A percentile compares a stretch with the other conserved stretches of the same genome.
phyloP scores from a whole-genome alignment of 2,888 invertebrate species.

The Chouioia cunea region DNA sequence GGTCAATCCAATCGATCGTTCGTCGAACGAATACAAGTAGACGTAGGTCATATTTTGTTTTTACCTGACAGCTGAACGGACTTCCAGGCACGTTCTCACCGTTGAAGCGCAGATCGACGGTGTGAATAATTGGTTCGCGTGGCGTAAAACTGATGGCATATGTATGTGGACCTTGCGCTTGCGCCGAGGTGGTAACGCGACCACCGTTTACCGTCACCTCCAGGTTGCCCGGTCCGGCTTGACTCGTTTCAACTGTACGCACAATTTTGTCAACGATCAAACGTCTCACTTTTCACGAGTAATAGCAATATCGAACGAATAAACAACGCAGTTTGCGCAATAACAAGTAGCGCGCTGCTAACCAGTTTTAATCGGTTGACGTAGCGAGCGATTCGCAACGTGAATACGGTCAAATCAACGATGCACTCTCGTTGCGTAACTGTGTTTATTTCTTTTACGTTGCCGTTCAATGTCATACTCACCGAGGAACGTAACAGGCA shows the following conservation, averaged over 20 bases:
- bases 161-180: conserved; percentile 95
- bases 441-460: too few relatives aligned
- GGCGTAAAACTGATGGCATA: conserved; percentile 98
- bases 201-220: conserved; percentile 99
- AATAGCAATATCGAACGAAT: too few relatives aligned
- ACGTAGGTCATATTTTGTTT: too few relatives aligned
- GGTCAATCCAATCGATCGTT: too few relatives aligned
- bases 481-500: conserved; percentile 93
- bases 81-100: conserved; percentile 93
- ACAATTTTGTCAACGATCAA: too few relatives aligned
- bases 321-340: not conserved
- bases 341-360: too few relatives aligned
- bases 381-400: too few relatives aligned
- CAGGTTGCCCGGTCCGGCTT: conserved; percentile 97
- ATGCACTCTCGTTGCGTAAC: too few relatives aligned
- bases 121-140: conserved; percentile 89
- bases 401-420: too few relatives aligned
- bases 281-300: too few relatives aligned
- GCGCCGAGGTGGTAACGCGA: conserved; percentile 95
- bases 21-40: too few relatives aligned
- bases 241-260: conserved; percentile 90
- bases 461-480: conserved; percentile 36
- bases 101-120: conserved; percentile 95
- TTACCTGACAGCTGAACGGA: conserved; percentile 70
- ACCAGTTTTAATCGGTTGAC: too few relatives aligned